phyloP scores from a whole-genome alignment of 2,888 invertebrate species.

The Cheilosia impressa region DNA sequence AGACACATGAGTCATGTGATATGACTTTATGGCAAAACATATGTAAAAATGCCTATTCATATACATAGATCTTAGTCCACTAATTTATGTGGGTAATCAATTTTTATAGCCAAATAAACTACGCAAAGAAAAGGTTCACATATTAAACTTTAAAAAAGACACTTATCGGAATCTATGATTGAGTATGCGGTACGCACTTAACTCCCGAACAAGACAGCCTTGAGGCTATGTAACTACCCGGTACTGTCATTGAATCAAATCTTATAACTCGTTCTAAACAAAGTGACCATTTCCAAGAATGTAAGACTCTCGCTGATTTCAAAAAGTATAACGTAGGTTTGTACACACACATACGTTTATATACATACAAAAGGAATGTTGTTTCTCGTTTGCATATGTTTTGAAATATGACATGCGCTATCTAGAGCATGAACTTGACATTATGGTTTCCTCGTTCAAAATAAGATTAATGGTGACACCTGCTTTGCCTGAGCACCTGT shows the following conservation, averaged over 20 bases:
- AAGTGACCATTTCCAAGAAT: conserved; percentile 15
- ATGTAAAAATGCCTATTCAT: too few species aligned
- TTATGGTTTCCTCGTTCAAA: conserved; percentile 10
- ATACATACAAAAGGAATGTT: not conserved
- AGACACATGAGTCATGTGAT: not conserved
- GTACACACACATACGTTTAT: not conserved
- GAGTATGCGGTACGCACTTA: conserved; percentile 16
- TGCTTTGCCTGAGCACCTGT: conserved; percentile 9
- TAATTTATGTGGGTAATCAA: too few species aligned
- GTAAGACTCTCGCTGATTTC: conserved; percentile 8
- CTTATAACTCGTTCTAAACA: conserved; percentile 8
- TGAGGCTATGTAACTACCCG: conserved; percentile 24
- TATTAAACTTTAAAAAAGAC: not conserved
- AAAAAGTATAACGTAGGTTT: not conserved
- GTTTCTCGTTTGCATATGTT: not conserved
- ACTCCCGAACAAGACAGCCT: conserved; percentile 32
- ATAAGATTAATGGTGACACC: not conserved
- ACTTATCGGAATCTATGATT: not conserved
- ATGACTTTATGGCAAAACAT: not conserved
- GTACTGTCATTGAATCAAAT: conserved; percentile 24
- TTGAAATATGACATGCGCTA: not conserved
- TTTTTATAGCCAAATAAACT: too few species aligned
- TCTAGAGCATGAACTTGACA: conserved; percentile 32
- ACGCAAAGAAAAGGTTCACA: not conserved
- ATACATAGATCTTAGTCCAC: too few species aligned